A percentile compares a stretch with the other conserved stretches of the same genome.
Conservation (phyloP, 53 echinoderm and acorn worm species). For the Astropecten irregularis region DNA sequence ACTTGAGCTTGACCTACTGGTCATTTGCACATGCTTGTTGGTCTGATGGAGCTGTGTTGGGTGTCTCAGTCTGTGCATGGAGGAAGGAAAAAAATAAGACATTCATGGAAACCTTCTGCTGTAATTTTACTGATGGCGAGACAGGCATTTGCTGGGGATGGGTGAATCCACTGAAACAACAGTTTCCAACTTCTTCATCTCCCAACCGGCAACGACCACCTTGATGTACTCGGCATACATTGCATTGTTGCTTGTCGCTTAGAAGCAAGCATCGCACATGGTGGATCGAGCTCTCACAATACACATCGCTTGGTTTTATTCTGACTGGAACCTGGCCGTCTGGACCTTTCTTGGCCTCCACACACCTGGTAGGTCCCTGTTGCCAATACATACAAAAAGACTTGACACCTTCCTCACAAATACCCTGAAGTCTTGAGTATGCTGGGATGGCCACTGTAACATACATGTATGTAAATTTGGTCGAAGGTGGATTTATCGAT, state of each 20-base stretch:
- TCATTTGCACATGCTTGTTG: too few species aligned
- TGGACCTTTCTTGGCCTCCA: constrained; percentile 21
- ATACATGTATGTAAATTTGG: too few species aligned
- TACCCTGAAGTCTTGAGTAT: too few species aligned
- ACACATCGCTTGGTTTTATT: background rate
- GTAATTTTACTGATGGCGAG: too few species aligned
- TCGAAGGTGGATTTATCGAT: too few species aligned
- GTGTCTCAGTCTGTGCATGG: too few species aligned
- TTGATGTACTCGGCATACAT: background rate
- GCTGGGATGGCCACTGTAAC: background rate
- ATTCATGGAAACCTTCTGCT: too few species aligned
- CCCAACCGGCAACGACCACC: constrained; percentile 1
- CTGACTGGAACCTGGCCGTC: constrained; percentile 1
- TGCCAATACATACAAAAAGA: background rate
- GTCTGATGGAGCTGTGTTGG: too few species aligned
- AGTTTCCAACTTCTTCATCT: background rate
- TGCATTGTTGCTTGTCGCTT: background rate
- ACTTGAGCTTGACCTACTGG: too few species aligned
- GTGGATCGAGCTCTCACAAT: background rate
- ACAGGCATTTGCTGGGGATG: too few species aligned
- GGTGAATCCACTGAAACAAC: too few species aligned
- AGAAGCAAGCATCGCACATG: background rate
- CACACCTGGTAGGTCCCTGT: background rate
- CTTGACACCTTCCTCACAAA: background rate
- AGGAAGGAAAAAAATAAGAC: too few species aligned